Evolutionary conservation across 2,113 vertebrate species (phyloP).

Genomic region (Physeter macrocephalus): DNA sequence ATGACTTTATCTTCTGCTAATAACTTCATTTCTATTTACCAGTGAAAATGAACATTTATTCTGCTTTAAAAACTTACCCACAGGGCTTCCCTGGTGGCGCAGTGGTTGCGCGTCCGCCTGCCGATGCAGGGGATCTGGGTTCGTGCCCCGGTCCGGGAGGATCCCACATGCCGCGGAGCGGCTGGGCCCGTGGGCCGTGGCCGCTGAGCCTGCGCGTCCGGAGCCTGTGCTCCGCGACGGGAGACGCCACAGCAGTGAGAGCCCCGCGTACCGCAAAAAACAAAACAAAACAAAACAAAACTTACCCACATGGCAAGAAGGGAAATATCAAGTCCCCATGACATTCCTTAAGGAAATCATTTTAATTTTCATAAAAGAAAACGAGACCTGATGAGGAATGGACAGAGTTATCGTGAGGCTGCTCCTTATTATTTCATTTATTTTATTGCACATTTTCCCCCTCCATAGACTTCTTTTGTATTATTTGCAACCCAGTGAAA

Average conservation of each 20-base stretch:
- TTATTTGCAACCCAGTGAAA: not conserved
- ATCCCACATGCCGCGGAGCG: too few species aligned
- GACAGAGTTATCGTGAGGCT: not conserved
- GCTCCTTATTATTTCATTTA: not conserved
- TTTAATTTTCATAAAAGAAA: conserved; percentile 29
- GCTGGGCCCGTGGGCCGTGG: too few species aligned
- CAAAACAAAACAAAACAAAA: too few species aligned
- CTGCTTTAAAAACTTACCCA: not conserved
- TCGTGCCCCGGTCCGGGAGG: too few species aligned
- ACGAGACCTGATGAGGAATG: not conserved
- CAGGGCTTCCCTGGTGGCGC: too few species aligned
- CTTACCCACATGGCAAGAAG: not conserved
- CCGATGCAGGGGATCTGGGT: too few species aligned
- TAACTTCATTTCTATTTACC: conserved; percentile 11
- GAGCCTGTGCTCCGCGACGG: too few species aligned
- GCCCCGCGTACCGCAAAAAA: too few species aligned
- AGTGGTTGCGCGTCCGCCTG: too few species aligned
- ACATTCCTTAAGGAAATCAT: not conserved
- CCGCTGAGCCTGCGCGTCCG: too few species aligned
- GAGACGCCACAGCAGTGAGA: too few species aligned
- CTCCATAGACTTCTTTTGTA: not conserved
- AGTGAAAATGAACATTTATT: not conserved
- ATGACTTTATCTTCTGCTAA: not conserved
- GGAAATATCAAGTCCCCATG: not conserved
- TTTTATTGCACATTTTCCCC: not conserved